These are phyloP conservation scores for Canis aureus DNA, from an alignment of 2,113 vertebrate species.

Conservation along the genomic window DNA sequence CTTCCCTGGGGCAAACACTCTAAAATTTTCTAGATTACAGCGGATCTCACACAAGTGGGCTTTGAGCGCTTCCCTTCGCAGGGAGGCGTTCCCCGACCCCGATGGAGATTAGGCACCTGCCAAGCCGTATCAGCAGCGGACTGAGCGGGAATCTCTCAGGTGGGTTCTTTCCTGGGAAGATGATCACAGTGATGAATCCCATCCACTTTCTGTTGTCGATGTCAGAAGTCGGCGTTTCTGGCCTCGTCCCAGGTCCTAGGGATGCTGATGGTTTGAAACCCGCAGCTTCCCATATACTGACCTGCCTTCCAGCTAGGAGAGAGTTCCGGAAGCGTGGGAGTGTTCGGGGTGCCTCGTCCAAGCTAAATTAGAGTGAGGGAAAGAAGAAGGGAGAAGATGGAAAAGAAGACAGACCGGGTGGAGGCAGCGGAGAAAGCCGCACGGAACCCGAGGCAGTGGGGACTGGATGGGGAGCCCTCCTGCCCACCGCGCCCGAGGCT, in stretches of 20 bases:
- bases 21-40: constrained; percentile 55
- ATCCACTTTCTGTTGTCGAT: not conserved
- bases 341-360: not conserved
- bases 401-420: not conserved
- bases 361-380: not conserved
- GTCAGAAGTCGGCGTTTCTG: constrained; percentile 62
- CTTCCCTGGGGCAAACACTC: constrained; percentile 28
- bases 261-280: constrained; percentile 23
- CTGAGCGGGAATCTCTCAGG: not conserved
- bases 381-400: not conserved
- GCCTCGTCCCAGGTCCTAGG: constrained; percentile 47
- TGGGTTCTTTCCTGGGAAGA: constrained; percentile 62
- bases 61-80: not conserved
- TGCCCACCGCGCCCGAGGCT: not conserved
- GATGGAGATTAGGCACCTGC: not conserved
- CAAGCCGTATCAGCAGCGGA: not conserved
- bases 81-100: not conserved
- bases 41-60: not conserved
- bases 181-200: constrained; percentile 68
- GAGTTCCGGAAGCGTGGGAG: not conserved
- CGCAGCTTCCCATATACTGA: not conserved
- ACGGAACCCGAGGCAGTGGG: not conserved
- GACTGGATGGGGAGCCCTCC: not conserved
- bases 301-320: constrained; percentile 57
- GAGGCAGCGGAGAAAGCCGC: not conserved